These are phyloP conservation scores for Pangasianodon gigas DNA, from an alignment of 2,113 vertebrate species.

Conservation along the genomic window DNA sequence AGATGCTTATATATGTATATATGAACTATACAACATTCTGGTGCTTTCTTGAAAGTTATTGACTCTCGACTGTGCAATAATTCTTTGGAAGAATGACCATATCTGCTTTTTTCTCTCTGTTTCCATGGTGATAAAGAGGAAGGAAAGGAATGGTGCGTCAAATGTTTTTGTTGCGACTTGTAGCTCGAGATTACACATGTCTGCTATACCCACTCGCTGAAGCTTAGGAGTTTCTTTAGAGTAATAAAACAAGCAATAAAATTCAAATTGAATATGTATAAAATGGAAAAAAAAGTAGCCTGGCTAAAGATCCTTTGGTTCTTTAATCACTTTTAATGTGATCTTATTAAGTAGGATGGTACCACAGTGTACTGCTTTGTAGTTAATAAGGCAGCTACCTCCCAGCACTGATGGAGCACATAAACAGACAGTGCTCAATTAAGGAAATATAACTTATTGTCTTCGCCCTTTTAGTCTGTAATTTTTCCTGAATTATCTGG, in stretches of 20 bases:
- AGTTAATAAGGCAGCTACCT: not conserved
- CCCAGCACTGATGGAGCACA: not conserved
- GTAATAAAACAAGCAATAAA: not conserved
- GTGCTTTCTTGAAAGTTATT: not conserved
- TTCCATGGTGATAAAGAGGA: slow-evolving; percentile 49
- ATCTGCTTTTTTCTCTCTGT: slow-evolving; percentile 17
- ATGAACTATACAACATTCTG: not conserved
- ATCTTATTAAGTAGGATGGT: not conserved
- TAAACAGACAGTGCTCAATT: not conserved
- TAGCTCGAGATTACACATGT: slow-evolving; percentile 38
- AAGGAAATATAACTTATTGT: not conserved
- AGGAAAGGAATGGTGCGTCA: slow-evolving; percentile 53
- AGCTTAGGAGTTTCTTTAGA: not conserved
- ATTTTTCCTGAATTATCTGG: not conserved
- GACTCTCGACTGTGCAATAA: not conserved
- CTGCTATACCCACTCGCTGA: not conserved
- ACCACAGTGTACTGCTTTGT: not conserved
- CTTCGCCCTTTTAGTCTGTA: not conserved
- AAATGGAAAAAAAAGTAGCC: not conserved
- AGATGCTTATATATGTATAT: not conserved
- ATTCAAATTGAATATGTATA: not conserved
- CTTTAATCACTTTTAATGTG: not conserved
- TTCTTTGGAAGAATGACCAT: slow-evolving; percentile 10
- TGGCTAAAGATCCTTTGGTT: not conserved
- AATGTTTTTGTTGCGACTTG: slow-evolving; percentile 42